phyloP scores from a whole-genome alignment of 2,888 invertebrate species.

The Epirrhoe tristata region DNA sequence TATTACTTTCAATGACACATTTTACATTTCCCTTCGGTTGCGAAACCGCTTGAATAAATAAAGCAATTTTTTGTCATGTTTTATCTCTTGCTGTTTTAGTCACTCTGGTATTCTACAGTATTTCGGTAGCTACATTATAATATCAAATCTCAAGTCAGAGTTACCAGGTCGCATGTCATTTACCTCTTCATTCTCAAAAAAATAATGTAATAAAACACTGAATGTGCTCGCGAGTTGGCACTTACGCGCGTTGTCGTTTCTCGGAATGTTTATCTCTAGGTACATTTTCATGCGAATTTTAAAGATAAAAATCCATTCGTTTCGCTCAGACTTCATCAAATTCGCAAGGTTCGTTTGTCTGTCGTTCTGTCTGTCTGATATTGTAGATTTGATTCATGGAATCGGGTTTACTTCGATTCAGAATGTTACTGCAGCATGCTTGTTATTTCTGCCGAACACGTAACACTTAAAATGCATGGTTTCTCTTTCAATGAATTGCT shows the following conservation, averaged over 20 bases:
- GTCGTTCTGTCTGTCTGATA: constrained; percentile 3
- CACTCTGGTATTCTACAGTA: not conserved
- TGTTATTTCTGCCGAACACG: constrained; percentile 39
- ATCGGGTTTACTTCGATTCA: constrained; percentile 34
- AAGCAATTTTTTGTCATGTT: too few relatives aligned
- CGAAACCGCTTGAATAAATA: too few relatives aligned
- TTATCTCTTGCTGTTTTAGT: not conserved
- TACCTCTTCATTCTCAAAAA: constrained; percentile 62
- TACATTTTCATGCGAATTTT: constrained; percentile 35
- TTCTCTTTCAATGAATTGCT: constrained; percentile 63
- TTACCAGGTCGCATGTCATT: constrained; percentile 52
- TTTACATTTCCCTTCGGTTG: too few relatives aligned
- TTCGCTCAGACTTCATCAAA: constrained; percentile 19
- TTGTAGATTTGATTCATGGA: constrained; percentile 32
- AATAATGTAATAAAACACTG: constrained; percentile 52
- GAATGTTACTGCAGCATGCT: constrained; percentile 32
- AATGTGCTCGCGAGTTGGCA: constrained; percentile 58
- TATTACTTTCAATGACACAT: too few relatives aligned
- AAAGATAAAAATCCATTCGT: constrained; percentile 19
- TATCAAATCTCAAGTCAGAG: constrained; percentile 4
- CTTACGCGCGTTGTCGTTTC: constrained; percentile 45
- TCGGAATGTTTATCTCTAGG: constrained; percentile 48
- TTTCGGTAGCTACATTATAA: not conserved
- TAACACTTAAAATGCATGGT: constrained; percentile 53
- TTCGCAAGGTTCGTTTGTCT: constrained; percentile 14